A percentile compares a stretch with the other conserved stretches of the same genome.
Conservation (phyloP, 2,888 invertebrate species). For the Junonia oenone region DNA sequence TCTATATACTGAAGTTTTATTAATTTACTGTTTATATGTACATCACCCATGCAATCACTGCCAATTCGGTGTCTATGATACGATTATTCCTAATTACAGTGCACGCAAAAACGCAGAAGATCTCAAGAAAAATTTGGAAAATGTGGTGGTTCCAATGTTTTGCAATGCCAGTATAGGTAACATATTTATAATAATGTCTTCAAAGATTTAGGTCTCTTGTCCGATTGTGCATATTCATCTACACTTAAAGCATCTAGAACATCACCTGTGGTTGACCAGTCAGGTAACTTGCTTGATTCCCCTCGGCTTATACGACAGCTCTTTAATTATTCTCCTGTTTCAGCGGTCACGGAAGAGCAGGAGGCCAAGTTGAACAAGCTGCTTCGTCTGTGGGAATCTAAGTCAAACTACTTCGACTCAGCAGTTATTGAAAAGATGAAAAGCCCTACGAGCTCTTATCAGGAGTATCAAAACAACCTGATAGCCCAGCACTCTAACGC, state of each 20-base stretch:
- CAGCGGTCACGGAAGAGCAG: constrained; percentile 91
- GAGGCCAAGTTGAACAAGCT: constrained; percentile 95
- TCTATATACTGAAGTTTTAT: constrained; percentile 4
- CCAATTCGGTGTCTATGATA: constrained; percentile 74
- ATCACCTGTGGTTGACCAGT: constrained; percentile 66
- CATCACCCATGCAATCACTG: constrained; percentile 46
- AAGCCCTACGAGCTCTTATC: constrained; percentile 92
- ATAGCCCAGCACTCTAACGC: constrained; percentile 89
- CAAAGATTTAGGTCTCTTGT: constrained; percentile 69
- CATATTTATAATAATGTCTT: constrained; percentile 78
- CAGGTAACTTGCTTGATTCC: constrained; percentile 72
- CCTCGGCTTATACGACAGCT: constrained; percentile 55
- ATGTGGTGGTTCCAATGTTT: constrained; percentile 98
- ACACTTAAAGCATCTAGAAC: constrained; percentile 62
- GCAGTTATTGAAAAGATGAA: constrained; percentile 92
- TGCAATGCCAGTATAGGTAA: constrained; percentile 92
- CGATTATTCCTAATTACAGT: constrained; percentile 84
- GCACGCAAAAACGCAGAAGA: constrained; percentile 96
- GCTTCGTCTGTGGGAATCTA: constrained; percentile 97
- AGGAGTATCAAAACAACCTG: constrained; percentile 91
- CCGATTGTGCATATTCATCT: constrained; percentile 62
- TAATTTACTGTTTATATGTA: constrained; percentile 19
- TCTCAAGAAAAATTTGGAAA: constrained; percentile 94
- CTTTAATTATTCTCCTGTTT: constrained; percentile 69
- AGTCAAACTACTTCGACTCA: constrained; percentile 92